These are phyloP conservation scores for Cosmia pyralina DNA, from an alignment of 2,888 invertebrate species.

Conservation along the genomic window DNA sequence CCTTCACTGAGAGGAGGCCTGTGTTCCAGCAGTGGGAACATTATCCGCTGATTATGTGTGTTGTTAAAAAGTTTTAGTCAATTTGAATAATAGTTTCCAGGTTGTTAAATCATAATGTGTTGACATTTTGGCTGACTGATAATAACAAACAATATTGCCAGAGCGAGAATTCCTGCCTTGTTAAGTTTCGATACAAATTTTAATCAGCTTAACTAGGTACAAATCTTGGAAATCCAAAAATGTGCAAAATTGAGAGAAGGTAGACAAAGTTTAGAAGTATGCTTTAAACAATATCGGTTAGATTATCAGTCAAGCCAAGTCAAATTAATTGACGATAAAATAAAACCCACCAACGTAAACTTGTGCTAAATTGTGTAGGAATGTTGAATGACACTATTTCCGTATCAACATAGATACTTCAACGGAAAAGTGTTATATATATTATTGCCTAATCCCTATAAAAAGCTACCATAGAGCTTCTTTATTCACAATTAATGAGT, in stretches of 20 bases:
- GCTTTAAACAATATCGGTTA: not conserved
- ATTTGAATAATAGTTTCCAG: not conserved
- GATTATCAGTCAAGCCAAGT: not conserved
- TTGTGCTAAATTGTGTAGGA: not conserved
- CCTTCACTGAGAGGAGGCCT: too few species aligned
- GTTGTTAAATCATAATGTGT: conserved; percentile 26
- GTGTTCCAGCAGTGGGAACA: too few species aligned
- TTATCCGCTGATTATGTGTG: too few species aligned
- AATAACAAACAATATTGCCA: conserved; percentile 31
- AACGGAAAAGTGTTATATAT: not conserved
- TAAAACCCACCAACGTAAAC: not conserved
- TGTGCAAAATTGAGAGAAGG: not conserved
- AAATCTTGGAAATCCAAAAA: not conserved
- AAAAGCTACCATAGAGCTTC: not conserved
- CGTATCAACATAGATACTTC: conserved; percentile 12
- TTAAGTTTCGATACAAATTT: not conserved
- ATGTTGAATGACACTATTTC: conserved; percentile 19
- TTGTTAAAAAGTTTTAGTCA: not conserved
- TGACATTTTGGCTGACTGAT: conserved; percentile 12
- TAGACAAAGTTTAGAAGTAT: not conserved
- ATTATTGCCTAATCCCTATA: conserved; percentile 4
- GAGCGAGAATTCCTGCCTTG: not conserved
- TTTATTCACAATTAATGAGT: not conserved
- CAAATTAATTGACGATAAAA: not conserved
- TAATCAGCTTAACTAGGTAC: not conserved